Evolutionary conservation across 1,140 invertebrate species (phyloP).

Genomic region (Hylaeus volcanicus): DNA sequence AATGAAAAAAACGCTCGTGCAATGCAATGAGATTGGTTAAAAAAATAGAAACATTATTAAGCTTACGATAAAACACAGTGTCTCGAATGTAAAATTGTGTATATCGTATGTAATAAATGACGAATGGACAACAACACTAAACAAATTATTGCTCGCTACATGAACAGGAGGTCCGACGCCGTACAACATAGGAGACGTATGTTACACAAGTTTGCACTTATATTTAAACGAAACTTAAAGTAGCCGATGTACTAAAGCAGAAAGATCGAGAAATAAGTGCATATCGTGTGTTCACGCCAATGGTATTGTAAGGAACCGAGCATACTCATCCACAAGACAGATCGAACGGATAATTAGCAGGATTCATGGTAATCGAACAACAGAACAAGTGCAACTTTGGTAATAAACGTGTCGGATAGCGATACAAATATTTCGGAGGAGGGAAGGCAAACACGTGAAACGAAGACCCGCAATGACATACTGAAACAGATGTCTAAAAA

Average conservation of each 20-base stretch:
- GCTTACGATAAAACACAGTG: conserved; percentile 44
- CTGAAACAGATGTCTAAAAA: conserved; percentile 63
- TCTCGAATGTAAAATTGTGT: conserved; percentile 69
- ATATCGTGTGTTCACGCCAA: conserved; percentile 31
- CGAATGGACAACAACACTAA: conserved; percentile 28
- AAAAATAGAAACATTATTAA: conserved; percentile 10
- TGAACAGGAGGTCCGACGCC: conserved; percentile 25
- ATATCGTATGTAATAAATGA: conserved; percentile 58
- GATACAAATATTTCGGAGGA: conserved; percentile 46
- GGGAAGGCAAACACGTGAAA: not conserved
- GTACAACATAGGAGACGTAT: conserved; percentile 14
- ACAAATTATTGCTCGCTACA: conserved; percentile 29
- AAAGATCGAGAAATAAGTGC: conserved; percentile 18
- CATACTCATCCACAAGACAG: not conserved
- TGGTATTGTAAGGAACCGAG: conserved; percentile 16
- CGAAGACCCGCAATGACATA: conserved; percentile 42
- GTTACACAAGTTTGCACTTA: conserved; percentile 36
- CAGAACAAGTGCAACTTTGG: conserved; percentile 28
- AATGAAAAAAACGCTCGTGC: not conserved
- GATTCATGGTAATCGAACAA: conserved; percentile 21
- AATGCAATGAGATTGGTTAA: conserved; percentile 32
- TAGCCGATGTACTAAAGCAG: conserved; percentile 24
- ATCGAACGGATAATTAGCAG: conserved; percentile 14
- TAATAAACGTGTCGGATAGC: conserved; percentile 36
- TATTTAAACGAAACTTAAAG: conserved; percentile 14